Evolutionary conservation across 2,888 invertebrate genomes (phyloP), one percentile per base, ranked within the genome.

Genomic region (Schizaphis graminum): DNA sequence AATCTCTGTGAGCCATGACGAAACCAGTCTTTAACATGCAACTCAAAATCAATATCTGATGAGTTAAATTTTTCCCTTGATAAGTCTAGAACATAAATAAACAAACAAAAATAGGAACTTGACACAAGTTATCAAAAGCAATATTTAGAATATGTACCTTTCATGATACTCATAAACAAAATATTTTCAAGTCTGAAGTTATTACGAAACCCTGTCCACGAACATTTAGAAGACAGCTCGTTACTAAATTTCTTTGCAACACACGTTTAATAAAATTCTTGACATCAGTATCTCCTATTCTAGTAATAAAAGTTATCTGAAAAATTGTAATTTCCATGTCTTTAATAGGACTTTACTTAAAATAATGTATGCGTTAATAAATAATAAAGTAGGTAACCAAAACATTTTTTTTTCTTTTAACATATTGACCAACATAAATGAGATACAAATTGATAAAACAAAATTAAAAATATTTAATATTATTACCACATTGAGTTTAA

Each of bases 221-320:
- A 88, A 88, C 35, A 88, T 53, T 53, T 88, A 24, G 88, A 53
- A 26, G 88, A 28, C 8, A 56, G 24, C 10, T 88, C n/a, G 8
- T 88, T 56, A 21, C 21, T 53, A 24, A 88, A 56, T 7, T 35
- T 56, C 35, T 53, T 88, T 53, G 53, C 3, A 88, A 88, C 21
- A 88, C 56, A 21, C 35, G 35, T 88, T 88, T 88, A 35, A 88
- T 88, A 56, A 53, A 88, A 56, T 56, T 88, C 35, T 88, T 88
- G 26, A 49, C 10, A n/a, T 87, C 49, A 87, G 47, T 87, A 49
- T 49, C 49, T 26, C 86, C 86, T 49, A 87, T 87, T 87, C 49
- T 87, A 87, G 47, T 87, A 4, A 87, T 49, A 47, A 87, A 87
- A 87, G 13, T 87, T 49, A 2, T 49, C 87, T 87, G 49, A 21